These are phyloP conservation scores for Callyntrura sp. DNA, from an alignment of 2,888 invertebrate species.

Conservation along the genomic window DNA sequence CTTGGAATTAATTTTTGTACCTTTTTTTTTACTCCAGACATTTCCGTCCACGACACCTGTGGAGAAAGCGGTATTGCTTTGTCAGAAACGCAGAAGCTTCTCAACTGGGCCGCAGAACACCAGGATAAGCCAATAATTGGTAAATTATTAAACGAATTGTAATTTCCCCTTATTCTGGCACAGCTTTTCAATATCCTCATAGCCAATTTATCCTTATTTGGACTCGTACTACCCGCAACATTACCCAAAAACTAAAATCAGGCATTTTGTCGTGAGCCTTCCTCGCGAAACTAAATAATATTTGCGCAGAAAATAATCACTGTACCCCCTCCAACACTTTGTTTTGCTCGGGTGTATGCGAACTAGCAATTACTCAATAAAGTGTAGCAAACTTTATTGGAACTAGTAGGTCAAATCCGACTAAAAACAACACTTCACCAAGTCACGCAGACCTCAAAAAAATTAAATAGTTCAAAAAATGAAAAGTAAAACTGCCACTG, in stretches of 20 bases:
- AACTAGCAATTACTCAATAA: conserved; percentile 7
- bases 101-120: conserved; percentile 81
- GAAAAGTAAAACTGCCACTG: not conserved
- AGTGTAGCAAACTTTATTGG: not conserved
- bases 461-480: not conserved
- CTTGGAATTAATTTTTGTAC: no score
- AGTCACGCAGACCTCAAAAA: not conserved
- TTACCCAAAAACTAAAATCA: no score
- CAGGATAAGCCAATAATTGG: conserved; percentile 83
- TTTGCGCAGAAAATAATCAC: not conserved
- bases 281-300: not conserved
- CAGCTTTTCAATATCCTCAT: no score
- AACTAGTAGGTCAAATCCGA: conserved; percentile 37
- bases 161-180: no score
- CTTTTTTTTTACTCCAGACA: conserved; percentile 74
- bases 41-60: conserved; percentile 84
- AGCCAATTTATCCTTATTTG: no score
- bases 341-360: not conserved
- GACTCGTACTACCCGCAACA: no score
- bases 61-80: conserved; percentile 83
- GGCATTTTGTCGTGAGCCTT: no score
- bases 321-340: not conserved
- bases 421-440: conserved; percentile 1
- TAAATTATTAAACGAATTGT: conserved; percentile 64
- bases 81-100: conserved; percentile 82